These are phyloP conservation scores for Crotophaga sulcirostris DNA, from an alignment of 2,113 vertebrate genomes.

Conservation along the genomic window DNA sequence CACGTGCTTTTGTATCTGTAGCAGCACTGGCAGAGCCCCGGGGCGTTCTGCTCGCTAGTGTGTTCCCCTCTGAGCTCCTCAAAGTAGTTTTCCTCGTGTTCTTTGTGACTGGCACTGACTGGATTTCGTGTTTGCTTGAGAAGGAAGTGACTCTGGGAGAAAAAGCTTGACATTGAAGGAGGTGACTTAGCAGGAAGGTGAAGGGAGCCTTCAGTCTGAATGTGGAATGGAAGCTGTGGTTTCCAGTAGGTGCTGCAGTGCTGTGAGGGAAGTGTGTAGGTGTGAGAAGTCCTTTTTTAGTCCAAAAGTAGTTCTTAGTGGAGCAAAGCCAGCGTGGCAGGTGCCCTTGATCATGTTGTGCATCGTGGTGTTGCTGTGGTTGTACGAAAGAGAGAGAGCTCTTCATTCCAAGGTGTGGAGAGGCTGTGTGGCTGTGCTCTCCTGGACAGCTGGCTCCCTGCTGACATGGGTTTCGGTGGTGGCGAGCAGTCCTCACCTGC, in stretches of 20 bases:
- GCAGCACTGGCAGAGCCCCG: neutral
- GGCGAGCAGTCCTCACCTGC: accelerated
- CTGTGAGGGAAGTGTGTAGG: neutral
- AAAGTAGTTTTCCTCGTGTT: neutral
- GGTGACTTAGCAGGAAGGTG: neutral
- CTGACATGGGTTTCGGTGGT: neutral
- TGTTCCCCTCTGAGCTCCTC: neutral
- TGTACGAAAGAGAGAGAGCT: neutral
- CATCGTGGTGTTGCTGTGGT: neutral
- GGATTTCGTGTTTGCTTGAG: neutral
- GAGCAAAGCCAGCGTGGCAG: neutral
- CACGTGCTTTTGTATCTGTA: neutral
- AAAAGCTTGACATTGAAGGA: neutral
- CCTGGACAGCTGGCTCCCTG: no score
- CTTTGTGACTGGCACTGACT: neutral
- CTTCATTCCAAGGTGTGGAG: neutral
- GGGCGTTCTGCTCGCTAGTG: neutral
- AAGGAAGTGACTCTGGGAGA: neutral
- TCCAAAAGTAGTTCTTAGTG: neutral
- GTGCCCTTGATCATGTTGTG: neutral
- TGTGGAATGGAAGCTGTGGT: neutral
- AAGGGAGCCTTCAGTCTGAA: neutral
- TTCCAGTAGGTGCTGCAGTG: neutral
- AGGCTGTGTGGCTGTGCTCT: neutral
- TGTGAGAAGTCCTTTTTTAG: neutral